These are phyloP conservation scores for Brachylomia viminalis DNA, from an alignment of 2,888 invertebrate species.

Conservation along the genomic window DNA sequence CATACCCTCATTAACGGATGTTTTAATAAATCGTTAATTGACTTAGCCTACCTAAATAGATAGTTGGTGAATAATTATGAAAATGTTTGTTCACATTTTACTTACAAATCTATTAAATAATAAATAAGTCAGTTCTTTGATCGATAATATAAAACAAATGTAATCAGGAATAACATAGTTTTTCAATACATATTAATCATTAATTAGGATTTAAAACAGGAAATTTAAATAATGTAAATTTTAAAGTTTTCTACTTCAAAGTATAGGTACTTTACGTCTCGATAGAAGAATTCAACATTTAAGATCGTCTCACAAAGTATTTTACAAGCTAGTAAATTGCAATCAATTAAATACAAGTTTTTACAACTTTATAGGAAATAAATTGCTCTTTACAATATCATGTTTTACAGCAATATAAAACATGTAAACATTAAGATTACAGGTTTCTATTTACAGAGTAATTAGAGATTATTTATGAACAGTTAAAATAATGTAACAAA, in stretches of 20 bases:
- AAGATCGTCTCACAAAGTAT: slow-evolving; percentile 34
- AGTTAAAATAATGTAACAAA: slow-evolving; percentile 35
- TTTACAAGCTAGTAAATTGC: slow-evolving; percentile 39
- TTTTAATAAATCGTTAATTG: slow-evolving; percentile 8
- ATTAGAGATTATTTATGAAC: slow-evolving; percentile 19
- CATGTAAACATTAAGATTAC: neutral
- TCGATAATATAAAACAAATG: neutral
- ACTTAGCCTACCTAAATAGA: neutral
- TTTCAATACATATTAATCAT: slow-evolving; percentile 17
- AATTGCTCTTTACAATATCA: slow-evolving; percentile 8
- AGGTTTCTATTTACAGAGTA: slow-evolving; percentile 14
- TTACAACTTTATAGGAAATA: slow-evolving; percentile 5
- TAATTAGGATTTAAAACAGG: slow-evolving; percentile 15
- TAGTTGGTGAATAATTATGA: neutral
- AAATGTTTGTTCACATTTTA: neutral
- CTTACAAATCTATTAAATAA: neutral
- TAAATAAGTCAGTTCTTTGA: slow-evolving; percentile 19
- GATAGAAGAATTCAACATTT: slow-evolving; percentile 42
- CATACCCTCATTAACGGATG: slow-evolving; percentile 47
- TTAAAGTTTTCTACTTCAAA: slow-evolving; percentile 33
- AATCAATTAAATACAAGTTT: slow-evolving; percentile 37
- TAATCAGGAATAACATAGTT: neutral
- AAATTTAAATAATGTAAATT: slow-evolving; percentile 27
- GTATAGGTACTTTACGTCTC: slow-evolving; percentile 24
- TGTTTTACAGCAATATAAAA: neutral